A percentile compares a stretch with the other conserved stretches of the same genome.
These are phyloP conservation scores for Gymnoscelis rufifasciata DNA, from an alignment of 2,888 invertebrate species.

Conservation along the genomic window DNA sequence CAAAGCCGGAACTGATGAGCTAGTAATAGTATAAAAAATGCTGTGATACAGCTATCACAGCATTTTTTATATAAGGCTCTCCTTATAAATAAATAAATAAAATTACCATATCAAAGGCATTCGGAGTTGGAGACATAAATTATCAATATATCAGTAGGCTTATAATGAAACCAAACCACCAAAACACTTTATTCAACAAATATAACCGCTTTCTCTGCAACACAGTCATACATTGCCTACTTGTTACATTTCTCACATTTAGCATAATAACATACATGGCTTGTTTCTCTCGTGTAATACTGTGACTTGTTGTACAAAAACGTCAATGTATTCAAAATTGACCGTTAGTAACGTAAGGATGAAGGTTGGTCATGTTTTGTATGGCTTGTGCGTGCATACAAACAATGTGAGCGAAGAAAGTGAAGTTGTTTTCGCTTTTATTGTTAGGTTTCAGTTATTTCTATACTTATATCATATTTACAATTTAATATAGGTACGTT, in stretches of 20 bases:
- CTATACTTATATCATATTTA: too few relatives aligned
- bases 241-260: slow-evolving; percentile 26
- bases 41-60: too few relatives aligned
- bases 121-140: too few relatives aligned
- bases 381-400: slow-evolving; percentile 56
- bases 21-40: too few relatives aligned
- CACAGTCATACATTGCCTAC: slow-evolving; percentile 38
- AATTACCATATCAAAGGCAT: too few relatives aligned
- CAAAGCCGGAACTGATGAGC: too few relatives aligned
- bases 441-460: too few relatives aligned
- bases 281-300: slow-evolving; percentile 5
- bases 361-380: slow-evolving; percentile 47
- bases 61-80: too few relatives aligned
- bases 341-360: slow-evolving; percentile 12
- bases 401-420: slow-evolving; percentile 55
- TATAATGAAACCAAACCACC: slow-evolving; percentile 2
- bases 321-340: slow-evolving; percentile 33
- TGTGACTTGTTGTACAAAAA: slow-evolving; percentile 12
- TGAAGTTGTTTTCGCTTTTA: slow-evolving; percentile 34
- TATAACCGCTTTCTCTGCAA: slow-evolving; percentile 48
- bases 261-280: slow-evolving; percentile 26
- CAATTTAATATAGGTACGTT: too few relatives aligned
- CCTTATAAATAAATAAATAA: too few relatives aligned
- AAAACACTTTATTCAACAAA: slow-evolving; percentile 29
- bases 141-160: slow-evolving; percentile 8